Evolutionary conservation across 2,888 invertebrate genomes (phyloP), one percentile per base, ranked within the genome.

Genomic region (Parapristionchus giblindavisi): DNA sequence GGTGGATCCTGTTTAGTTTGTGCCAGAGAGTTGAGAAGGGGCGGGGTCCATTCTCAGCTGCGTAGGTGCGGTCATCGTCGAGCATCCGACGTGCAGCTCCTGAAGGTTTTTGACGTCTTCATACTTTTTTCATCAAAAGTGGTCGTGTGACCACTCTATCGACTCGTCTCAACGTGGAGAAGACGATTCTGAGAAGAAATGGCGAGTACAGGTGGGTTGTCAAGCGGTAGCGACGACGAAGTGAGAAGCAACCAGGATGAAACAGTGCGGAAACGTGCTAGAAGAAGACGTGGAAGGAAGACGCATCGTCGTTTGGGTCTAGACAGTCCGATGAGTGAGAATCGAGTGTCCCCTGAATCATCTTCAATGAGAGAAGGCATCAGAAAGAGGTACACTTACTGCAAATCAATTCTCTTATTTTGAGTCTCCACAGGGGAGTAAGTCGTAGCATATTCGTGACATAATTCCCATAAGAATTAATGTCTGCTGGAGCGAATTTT

Each of bases 1-100:
- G 70, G 3, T 27, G 38, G 38, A 54, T 70, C 54, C 70, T 54
- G 70, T 70, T 70, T 70, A 70, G 70, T 70, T 70, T 54, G 52
- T 40, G 54, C 32, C 51, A 34, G 38, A 54, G 36, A 40, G 36
- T 43, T 38, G 36, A 36, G 70, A 24, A 54, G 36, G 70, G 70
- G 70, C 70, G 70, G 70, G 54, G 70, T 17, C 38, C 11, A 1
- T 24, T 2, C 38, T 1, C 68, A 52, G 27, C 27, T 32, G 54
- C 8, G 38, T 17, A 14, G 27, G 36, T 29, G 27, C 29, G 32
- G 52, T 34, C 27, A 36, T n/a, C 29, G n/a, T 54, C 61, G 36
- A 40, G 24, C 40, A 11, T 8, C 38, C 24, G 2, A 24, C 38
- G 1, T 38, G 61, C 61, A 61, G 61, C 56, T 27, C n/a, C 54